These are phyloP conservation scores for Ceyx melanurus DNA, from an alignment of 2,113 vertebrate genomes.

Conservation along the genomic window DNA sequence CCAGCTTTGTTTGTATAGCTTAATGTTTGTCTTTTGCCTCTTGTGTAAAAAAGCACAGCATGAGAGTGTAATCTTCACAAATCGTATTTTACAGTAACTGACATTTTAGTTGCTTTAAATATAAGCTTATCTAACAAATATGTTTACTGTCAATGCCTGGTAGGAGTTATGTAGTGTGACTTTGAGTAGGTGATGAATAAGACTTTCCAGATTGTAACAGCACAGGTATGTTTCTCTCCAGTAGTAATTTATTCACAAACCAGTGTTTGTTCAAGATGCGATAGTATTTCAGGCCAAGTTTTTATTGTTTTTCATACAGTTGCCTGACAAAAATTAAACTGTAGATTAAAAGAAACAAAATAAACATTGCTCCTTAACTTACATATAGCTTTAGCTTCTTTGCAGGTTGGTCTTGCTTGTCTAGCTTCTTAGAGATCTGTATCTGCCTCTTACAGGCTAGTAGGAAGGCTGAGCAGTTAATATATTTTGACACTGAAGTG, in stretches of 20 bases:
- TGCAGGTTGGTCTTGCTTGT: background rate
- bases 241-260: background rate
- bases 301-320: background rate
- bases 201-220: background rate
- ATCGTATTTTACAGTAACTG: background rate
- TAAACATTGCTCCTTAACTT: background rate
- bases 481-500: background rate
- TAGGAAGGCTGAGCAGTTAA: background rate
- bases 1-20: rapidly evolving
- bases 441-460: background rate
- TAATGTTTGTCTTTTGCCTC: background rate
- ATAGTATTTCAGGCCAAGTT: background rate
- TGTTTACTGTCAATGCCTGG: background rate
- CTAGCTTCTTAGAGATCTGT: background rate
- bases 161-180: background rate
- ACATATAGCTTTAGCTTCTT: background rate
- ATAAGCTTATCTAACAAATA: background rate
- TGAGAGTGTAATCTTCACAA: background rate
- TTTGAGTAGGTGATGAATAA: background rate
- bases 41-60: background rate
- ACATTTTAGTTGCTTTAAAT: too few species aligned
- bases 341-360: background rate
- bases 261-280: background rate
- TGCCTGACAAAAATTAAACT: background rate
- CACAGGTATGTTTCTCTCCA: background rate